Evolutionary conservation across 2,797 vertebrate species (phyloP).

Genomic region (Xenops minutus): DNA sequence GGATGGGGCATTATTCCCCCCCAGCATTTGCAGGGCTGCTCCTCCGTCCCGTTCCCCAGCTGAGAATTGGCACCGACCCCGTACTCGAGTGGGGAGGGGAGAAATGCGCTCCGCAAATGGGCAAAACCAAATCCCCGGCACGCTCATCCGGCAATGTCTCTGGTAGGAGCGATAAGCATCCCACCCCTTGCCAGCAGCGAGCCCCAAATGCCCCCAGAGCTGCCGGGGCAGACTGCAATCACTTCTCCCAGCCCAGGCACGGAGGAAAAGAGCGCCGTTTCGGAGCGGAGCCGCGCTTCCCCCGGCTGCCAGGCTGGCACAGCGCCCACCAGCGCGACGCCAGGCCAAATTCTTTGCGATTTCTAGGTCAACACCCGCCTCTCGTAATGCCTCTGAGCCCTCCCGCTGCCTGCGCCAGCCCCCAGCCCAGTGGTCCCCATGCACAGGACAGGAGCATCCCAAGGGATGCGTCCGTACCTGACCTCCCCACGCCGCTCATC

Average conservation of each 20-base stretch:
- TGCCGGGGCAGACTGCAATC: neutral
- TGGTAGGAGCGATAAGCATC: neutral
- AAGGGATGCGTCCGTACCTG: fast-evolving
- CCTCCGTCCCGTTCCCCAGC: neutral
- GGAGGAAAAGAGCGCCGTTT: neutral
- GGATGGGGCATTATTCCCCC: constrained; percentile 65
- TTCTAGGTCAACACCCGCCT: constrained; percentile 29
- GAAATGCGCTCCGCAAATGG: neutral
- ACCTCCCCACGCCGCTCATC: fast-evolving
- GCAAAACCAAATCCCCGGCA: neutral
- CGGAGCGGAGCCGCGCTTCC: fast-evolving
- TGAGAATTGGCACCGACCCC: fast-evolving
- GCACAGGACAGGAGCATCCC: neutral
- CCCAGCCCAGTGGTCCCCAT: neutral
- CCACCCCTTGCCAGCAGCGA: neutral
- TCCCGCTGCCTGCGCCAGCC: neutral
- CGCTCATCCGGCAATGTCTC: neutral
- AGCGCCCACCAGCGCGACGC: fast-evolving
- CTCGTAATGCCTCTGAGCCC: neutral
- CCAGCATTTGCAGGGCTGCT: constrained; percentile 9
- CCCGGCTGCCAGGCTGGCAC: constrained; percentile 8
- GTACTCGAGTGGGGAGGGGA: fast-evolving
- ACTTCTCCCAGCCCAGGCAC: neutral
- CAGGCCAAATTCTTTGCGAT: constrained; percentile 37
- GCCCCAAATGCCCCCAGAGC: neutral